phyloP scores from a whole-genome alignment of 1,140 invertebrate genomes.

The Cydia pomonella region DNA sequence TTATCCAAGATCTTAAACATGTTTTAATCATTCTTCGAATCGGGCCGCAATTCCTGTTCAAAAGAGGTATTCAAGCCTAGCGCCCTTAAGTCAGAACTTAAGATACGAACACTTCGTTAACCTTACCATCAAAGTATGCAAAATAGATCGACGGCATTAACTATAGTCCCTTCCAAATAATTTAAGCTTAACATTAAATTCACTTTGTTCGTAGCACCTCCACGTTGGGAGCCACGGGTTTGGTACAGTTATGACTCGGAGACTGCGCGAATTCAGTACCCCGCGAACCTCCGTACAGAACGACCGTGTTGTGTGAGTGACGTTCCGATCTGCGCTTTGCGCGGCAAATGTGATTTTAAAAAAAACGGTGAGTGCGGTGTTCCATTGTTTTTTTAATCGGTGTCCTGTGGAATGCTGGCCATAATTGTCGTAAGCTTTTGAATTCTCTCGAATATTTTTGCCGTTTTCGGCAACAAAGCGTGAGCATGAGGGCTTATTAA shows the following conservation, averaged over 20 bases:
- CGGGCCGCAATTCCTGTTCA: background rate
- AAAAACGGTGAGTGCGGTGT: slow-evolving; percentile 55
- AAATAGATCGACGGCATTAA: slow-evolving; percentile 10
- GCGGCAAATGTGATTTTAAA: slow-evolving; percentile 59
- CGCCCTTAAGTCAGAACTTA: background rate
- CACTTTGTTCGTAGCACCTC: slow-evolving; percentile 38
- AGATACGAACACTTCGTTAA: background rate
- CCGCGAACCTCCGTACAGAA: slow-evolving; percentile 41
- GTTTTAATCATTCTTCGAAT: too few species aligned
- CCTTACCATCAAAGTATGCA: background rate
- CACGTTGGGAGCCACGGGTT: slow-evolving; percentile 42
- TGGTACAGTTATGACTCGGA: slow-evolving; percentile 55
- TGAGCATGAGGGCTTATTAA: background rate
- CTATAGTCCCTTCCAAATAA: slow-evolving; percentile 22
- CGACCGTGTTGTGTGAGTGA: slow-evolving; percentile 42
- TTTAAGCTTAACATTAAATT: slow-evolving; percentile 26
- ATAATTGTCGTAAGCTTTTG: background rate
- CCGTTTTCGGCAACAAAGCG: background rate
- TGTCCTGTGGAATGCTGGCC: background rate
- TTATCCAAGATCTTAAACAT: too few species aligned
- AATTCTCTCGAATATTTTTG: background rate
- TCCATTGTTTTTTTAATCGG: slow-evolving; percentile 42
- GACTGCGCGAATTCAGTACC: slow-evolving; percentile 61
- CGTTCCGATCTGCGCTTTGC: slow-evolving; percentile 35
- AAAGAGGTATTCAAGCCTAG: background rate